These are phyloP conservation scores for Troides helena DNA, from an alignment of 2,888 invertebrate species.

Conservation along the genomic window DNA sequence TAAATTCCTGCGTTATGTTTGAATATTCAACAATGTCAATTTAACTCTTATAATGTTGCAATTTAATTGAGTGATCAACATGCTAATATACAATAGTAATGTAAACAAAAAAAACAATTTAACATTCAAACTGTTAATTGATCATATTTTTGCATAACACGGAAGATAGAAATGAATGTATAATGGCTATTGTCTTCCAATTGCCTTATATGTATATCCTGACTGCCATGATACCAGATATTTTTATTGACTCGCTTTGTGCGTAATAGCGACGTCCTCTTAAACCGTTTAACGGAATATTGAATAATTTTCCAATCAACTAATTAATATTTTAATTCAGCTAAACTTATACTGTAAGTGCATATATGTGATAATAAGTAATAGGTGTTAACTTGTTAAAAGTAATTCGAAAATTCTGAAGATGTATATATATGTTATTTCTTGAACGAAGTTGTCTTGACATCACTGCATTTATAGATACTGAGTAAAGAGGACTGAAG, in stretches of 20 bases:
- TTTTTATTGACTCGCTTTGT: neutral
- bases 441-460: no score
- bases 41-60: neutral
- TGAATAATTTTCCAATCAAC: neutral
- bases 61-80: slow-evolving; percentile 2
- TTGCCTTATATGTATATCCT: slow-evolving; percentile 11
- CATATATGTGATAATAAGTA: no score
- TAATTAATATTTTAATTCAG: no score
- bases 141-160: slow-evolving; percentile 4
- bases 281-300: neutral
- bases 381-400: no score
- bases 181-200: slow-evolving; percentile 20
- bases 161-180: slow-evolving; percentile 8
- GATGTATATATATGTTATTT: no score
- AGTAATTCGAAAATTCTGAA: no score
- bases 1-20: neutral
- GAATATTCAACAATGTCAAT: slow-evolving; percentile 1
- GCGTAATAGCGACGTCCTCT: neutral
- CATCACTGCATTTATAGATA: no score
- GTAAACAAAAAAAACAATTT: slow-evolving; percentile 4
- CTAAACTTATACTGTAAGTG: no score
- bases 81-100: slow-evolving; percentile 6
- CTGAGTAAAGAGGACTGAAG: no score
- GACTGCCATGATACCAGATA: slow-evolving; percentile 3
- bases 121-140: slow-evolving; percentile 4